These are phyloP conservation scores for Spinibarbus caldwelli DNA, from an alignment of 2,797 vertebrate genomes.

Conservation along the genomic window DNA sequence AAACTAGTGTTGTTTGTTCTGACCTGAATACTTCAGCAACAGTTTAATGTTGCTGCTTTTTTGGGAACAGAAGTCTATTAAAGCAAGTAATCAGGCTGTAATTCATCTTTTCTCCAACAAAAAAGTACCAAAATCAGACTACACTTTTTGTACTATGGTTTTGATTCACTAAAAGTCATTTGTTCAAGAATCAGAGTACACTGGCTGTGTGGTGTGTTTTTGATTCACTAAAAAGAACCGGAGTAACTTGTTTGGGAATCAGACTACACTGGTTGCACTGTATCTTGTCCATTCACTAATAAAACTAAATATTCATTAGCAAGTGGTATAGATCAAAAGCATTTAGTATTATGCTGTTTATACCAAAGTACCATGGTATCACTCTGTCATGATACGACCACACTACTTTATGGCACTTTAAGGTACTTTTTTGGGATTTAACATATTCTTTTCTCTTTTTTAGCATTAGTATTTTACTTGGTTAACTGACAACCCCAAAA, in stretches of 20 bases:
- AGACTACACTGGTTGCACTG: not conserved
- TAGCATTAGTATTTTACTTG: constrained; percentile 28
- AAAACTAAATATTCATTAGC: not conserved
- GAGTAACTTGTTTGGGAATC: not conserved
- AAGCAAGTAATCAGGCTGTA: not conserved
- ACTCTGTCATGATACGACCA: not conserved
- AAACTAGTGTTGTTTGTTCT: constrained; percentile 24
- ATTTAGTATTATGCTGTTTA: not conserved
- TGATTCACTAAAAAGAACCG: not conserved
- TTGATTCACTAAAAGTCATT: not conserved
- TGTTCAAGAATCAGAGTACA: not conserved
- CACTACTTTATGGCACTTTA: not conserved
- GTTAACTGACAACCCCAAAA: constrained; percentile 47
- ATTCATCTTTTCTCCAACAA: not conserved
- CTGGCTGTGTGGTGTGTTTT: not conserved
- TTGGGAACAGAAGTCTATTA: constrained; percentile 17
- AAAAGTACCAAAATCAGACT: not conserved
- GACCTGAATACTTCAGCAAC: constrained; percentile 27
- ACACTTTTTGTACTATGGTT: not conserved
- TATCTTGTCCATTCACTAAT: not conserved
- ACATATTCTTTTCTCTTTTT: not conserved
- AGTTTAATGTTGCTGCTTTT: constrained; percentile 21
- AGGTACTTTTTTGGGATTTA: not conserved
- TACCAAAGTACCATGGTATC: not conserved
- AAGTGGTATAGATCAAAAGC: not conserved